Evolutionary conservation across 2,888 invertebrate genomes (phyloP), one percentile per base, ranked within the genome.

Genomic region (Drosophila greeni): DNA sequence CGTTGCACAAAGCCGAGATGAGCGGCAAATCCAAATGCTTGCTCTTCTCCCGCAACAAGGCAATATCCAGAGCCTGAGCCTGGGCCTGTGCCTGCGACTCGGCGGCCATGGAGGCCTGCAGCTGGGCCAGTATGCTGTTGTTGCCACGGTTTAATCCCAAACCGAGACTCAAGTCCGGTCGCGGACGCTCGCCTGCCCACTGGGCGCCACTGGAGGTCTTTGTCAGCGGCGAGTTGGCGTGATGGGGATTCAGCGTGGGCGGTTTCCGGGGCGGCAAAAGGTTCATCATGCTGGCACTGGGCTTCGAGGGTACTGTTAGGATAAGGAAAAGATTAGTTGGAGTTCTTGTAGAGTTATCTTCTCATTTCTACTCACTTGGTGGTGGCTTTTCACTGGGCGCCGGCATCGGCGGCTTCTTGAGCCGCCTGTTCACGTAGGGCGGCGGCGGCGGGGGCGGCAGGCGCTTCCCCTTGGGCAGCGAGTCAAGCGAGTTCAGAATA

Each of bases 1-100:
- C 97, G 87, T 97, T 97, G 90, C 97, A 97, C 76, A 97, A 91
- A 14, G 97, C 97, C 65, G 96, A 95, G 86, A 97, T 97, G 67
- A 98, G 90, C 20, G 97, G 97, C 88, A 97, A 91, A 89, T 97
- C 96, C 85, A 97, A 91, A 87, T 96, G 95, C 87, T 94, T 94
- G 89, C 95, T 96, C 90, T 96, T 95, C 89, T 96, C 96, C 62
- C 96, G 92, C 68, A 97, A 90, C 75, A 94, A 93, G 85, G 94
- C 93, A 82, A 96, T 95, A 88, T 96, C 96, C 70, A 94, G 88
- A 74, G 78, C 78, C 31, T 83, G 76, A 23, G 78, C 78, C 24
- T 74, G 67, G 2, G 67, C 57, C 34, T 74, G 68, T 1, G 67
- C 57, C 23, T 42, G 70, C 0, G 65, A 56, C 31, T 65, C 36